Evolutionary conservation across 2,113 vertebrate genomes (phyloP), one percentile per base, ranked within the genome.

Genomic region (Perccottus glenii): DNA sequence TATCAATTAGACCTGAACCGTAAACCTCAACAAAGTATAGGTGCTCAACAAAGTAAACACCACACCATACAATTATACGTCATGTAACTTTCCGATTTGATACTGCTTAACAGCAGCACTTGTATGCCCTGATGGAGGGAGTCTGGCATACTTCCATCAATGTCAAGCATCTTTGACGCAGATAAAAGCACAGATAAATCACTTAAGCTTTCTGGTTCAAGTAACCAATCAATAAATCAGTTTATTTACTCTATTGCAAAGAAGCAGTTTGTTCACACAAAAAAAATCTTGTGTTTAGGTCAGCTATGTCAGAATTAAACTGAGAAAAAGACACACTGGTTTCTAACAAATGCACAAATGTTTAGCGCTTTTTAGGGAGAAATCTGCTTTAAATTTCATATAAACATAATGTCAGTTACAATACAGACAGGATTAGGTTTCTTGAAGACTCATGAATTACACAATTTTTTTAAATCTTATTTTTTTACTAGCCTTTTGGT

Each of bases 1-100:
- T 36, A 35, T 5, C 42, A 75, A 67, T 79, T 80, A 57, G 32
- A 11, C 36, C 12, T 40, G n/a, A 14, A 67, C 62, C 77, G 61
- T 60, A 16, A 43, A 70, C 49, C 47, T 62, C 51, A 47, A 60
- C 48, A 48, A 56, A 66, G 2, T 33, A 11, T 9, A 27, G 19
- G 19, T 27, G 19, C 19, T 27, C 19, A 27, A 27, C 19, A 27
- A 27, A 27, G 19, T 27, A 27, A 27, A 27, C 19, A 27, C 19
- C 1, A 27, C 19, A 27, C 19, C 19, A 27, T 27, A 27, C 19
- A 27, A 27, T 27, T 27, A 5, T 14, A 35, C 27, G 19, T 55
- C 35, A 36, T 15, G 51, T 55, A 36, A 55, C 52, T 9, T 43
- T 48, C 47, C 27, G 19, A 44, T 40, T 46, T 12, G 32, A 60